Base-by-base conservation (phyloP, 2,113 vertebrate genomes). In the Heterocephalus glaber region DNA sequence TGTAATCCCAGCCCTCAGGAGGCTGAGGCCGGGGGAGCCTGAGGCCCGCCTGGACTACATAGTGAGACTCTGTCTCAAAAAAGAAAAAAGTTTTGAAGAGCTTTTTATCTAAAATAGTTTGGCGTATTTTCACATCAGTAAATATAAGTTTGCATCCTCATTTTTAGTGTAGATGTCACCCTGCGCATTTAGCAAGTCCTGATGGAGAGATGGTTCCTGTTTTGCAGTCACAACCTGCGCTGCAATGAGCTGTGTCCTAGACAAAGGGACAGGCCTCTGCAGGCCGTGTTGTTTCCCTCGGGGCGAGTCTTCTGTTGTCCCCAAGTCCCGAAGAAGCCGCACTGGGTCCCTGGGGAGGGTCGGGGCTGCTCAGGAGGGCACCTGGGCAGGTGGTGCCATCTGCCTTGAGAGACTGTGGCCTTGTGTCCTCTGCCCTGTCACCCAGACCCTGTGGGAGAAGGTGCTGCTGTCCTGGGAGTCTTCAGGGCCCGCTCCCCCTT, bases 401-500 rank as follows among this genome's bases (percentile, higher is more conserved):
- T 22, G 16, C 17, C 30, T 1, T 0, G 1, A 10, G 16, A 56
- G 17, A 33, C 33, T 9, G 47, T 44, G 66, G 20, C n/a, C 61
- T 26, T 2, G 0, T n/a, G 2, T 2, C n/a, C 17, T 0, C 72
- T 22, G 8, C 24, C 70, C 49, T 35, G 19, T 52, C 2, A 4
- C 24, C 30, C 2, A 0, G 13, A 38, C 7, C n/a, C 52, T 76
- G 24, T 4, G 1, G 2, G 3, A n/a, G n/a, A n/a, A n/a, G n/a
- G n/a, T n/a, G n/a, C n/a, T n/a, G n/a, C n/a, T n/a, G n/a, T n/a
- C n/a, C n/a, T n/a, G n/a, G 12, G 19, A 4, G 9, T 49, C 54
- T 65, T 4, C 66, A 3, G 70, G 82, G n/a, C 33, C 38, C 2
- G 3, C 8, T 5, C 5, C n/a, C 70, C 12, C 14, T 49, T 22